phyloP scores from a whole-genome alignment of 2,888 invertebrate species.

The Alsophila aescularia region DNA sequence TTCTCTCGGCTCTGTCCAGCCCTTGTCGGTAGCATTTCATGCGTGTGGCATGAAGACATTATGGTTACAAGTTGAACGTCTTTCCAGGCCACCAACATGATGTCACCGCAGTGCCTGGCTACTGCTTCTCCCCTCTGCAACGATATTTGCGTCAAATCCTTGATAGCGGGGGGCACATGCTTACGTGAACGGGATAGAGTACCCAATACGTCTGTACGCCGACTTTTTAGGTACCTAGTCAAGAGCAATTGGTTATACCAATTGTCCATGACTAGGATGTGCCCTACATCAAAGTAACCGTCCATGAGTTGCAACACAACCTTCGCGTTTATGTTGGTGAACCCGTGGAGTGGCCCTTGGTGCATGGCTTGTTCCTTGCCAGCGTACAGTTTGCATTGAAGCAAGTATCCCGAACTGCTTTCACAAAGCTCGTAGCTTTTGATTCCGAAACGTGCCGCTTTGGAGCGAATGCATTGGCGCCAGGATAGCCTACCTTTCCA shows the following conservation, averaged over 20 bases:
- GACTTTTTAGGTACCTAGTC: constrained; percentile 21
- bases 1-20: no score
- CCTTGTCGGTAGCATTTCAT: no score
- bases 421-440: constrained; percentile 46
- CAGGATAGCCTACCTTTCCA: constrained; percentile 34
- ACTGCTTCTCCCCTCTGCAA: constrained; percentile 14
- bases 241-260: constrained; percentile 27
- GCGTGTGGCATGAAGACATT: constrained; percentile 15
- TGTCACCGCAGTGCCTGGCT: constrained; percentile 26
- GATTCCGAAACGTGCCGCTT: constrained; percentile 44
- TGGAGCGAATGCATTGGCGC: constrained; percentile 45
- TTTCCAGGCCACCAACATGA: constrained; percentile 31
- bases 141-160: constrained; percentile 5
- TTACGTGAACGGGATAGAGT: constrained; percentile 9
- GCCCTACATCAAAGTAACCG: constrained; percentile 29
- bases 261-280: constrained; percentile 33
- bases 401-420: constrained; percentile 30
- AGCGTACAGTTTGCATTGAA: constrained; percentile 20
- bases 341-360: constrained; percentile 5
- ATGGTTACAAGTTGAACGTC: constrained; percentile 22
- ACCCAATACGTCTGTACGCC: constrained; percentile 31
- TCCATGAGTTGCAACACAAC: constrained; percentile 22
- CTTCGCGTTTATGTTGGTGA: constrained; percentile 7
- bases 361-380: constrained; percentile 17
- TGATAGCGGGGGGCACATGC: constrained; percentile 10